These are phyloP conservation scores for Sipha maydis DNA, from an alignment of 2,888 invertebrate genomes.

Conservation along the genomic window DNA sequence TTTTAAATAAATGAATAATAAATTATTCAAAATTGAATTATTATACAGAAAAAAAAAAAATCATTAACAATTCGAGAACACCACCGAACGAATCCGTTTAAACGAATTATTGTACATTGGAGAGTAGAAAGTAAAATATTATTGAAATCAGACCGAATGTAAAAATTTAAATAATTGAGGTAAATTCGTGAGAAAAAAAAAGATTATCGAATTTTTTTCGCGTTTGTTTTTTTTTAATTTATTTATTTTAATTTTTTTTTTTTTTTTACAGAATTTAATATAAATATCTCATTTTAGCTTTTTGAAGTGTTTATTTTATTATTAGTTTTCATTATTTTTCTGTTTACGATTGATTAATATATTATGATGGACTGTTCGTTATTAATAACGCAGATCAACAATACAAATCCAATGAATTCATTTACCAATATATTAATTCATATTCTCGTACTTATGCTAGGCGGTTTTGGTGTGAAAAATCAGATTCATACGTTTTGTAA, in stretches of 20 bases:
- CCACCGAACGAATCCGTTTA: background rate
- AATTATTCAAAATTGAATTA: conserved; percentile 37
- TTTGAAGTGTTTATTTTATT: background rate
- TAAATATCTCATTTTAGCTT: background rate
- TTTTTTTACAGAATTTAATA: background rate
- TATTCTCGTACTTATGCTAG: no score
- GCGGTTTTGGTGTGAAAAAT: background rate
- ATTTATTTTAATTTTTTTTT: background rate
- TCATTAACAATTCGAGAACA: conserved; percentile 8
- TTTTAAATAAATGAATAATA: conserved; percentile 44
- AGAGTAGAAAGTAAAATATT: background rate
- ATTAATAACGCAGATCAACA: background rate
- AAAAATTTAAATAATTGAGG: background rate
- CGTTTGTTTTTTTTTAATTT: no score
- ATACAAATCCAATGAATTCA: no score
- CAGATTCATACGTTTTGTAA: background rate
- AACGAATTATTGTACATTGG: background rate
- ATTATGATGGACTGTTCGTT: background rate
- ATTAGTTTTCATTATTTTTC: background rate
- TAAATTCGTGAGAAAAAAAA: background rate
- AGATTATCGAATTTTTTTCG: background rate
- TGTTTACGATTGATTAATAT: background rate
- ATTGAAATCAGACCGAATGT: background rate
- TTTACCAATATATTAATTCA: no score
- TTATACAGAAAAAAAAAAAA: background rate